A percentile compares a stretch with the other conserved stretches of the same genome.
These are phyloP conservation scores for Nerophis ophidion DNA, from an alignment of 2,113 vertebrate species.

Conservation along the genomic window DNA sequence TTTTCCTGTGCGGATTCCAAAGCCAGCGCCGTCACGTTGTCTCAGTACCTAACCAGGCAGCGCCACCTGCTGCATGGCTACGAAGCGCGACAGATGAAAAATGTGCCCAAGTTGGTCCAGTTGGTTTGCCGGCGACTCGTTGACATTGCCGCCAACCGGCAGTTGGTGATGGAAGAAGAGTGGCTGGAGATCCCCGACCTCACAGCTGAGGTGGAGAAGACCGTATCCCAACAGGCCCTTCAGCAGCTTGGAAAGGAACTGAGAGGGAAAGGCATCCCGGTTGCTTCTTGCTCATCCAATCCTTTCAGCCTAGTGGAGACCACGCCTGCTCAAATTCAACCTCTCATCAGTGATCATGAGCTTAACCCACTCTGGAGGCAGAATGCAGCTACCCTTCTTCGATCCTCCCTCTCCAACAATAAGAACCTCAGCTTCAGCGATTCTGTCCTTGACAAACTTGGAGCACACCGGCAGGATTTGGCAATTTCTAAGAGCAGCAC, in stretches of 20 bases:
- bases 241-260: conserved; percentile 78
- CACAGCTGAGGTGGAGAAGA: conserved; percentile 85
- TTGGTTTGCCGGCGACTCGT: conserved; percentile 82
- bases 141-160: conserved; percentile 83
- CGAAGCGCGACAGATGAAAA: conserved; percentile 88
- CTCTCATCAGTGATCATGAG: conserved; percentile 67
- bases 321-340: conserved; percentile 49
- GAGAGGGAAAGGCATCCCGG: conserved; percentile 72
- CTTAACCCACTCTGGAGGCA: conserved; percentile 77
- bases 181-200: conserved; percentile 75
- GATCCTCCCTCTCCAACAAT: conserved; percentile 63
- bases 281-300: conserved; percentile 30
- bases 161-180: conserved; percentile 69
- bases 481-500: conserved; percentile 63
- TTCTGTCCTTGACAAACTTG: conserved; percentile 76
- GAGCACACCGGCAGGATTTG: conserved; percentile 40
- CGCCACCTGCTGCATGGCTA: conserved; percentile 92
- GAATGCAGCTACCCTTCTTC: conserved; percentile 59
- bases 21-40: conserved; percentile 79
- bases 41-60: conserved; percentile 90
- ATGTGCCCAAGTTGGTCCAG: conserved; percentile 89
- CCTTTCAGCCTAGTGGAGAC: conserved; percentile 33
- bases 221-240: conserved; percentile 80
- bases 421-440: conserved; percentile 86
- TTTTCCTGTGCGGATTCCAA: conserved; percentile 85